A percentile compares a stretch with the other conserved stretches of the same genome.
Conservation (phyloP, 1,140 invertebrate genomes). For the Anoplophora glabripennis region DNA sequence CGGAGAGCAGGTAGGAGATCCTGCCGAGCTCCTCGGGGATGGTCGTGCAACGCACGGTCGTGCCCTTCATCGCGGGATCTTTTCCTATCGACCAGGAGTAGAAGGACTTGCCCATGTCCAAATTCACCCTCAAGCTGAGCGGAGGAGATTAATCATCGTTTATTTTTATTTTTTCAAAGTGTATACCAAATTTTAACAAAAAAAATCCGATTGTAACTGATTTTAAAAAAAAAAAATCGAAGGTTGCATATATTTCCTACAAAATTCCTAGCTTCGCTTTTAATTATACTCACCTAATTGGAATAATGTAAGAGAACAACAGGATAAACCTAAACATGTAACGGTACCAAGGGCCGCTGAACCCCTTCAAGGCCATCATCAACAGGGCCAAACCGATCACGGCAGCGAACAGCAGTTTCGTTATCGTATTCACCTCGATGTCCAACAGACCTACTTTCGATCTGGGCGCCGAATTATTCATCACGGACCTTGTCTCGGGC, state of each 20-base stretch:
- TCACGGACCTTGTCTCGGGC: constrained; percentile 91
- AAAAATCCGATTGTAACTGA: background rate
- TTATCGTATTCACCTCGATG: constrained; percentile 92
- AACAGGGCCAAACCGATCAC: constrained; percentile 88
- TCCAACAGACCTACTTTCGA: constrained; percentile 95
- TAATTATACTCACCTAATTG: constrained; percentile 72
- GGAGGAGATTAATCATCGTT: too few relatives aligned
- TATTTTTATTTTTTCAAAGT: too few relatives aligned
- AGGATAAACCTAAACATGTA: constrained; percentile 96
- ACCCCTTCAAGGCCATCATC: constrained; percentile 95
- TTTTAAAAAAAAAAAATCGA: background rate
- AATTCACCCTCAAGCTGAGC: constrained; percentile 89
- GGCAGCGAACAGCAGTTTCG: constrained; percentile 92
- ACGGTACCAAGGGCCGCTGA: constrained; percentile 92
- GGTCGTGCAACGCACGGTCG: constrained; percentile 96
- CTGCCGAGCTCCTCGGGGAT: constrained; percentile 98
- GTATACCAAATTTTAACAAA: background rate
- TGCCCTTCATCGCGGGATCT: constrained; percentile 89
- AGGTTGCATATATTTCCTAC: background rate
- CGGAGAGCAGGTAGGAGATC: constrained; percentile 92
- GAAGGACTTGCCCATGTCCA: constrained; percentile 98
- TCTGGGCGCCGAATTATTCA: constrained; percentile 96
- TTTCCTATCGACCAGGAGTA: constrained; percentile 96
- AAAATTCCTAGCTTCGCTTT: constrained; percentile 1
- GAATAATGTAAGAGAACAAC: constrained; percentile 98